A percentile compares a stretch with the other conserved stretches of the same genome.
Evolutionary conservation across 2,888 invertebrate genomes (phyloP).

Genomic region (Megamerina dolium): DNA sequence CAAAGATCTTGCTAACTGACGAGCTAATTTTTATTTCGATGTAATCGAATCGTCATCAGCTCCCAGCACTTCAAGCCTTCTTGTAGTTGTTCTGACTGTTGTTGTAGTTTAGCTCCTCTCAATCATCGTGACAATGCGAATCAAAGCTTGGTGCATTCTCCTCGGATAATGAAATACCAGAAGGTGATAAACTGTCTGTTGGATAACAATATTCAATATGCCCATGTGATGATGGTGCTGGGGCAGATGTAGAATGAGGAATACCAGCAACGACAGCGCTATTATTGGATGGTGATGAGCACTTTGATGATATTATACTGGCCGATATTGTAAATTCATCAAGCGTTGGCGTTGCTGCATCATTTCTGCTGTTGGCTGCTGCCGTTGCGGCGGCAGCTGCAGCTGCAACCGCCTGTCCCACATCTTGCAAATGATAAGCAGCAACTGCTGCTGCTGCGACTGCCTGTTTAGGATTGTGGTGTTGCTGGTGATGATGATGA

Average conservation of each 20-base stretch:
- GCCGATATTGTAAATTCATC: no score
- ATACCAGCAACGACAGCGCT: no score
- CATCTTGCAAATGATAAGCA: slow-evolving; percentile 36
- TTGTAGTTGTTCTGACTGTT: slow-evolving; percentile 1
- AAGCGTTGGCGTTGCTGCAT: slow-evolving; percentile 11
- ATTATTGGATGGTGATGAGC: slow-evolving; percentile 18
- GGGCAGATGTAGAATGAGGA: no score
- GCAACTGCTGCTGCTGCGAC: slow-evolving; percentile 35
- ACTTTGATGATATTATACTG: slow-evolving; percentile 10
- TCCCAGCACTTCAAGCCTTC: no score
- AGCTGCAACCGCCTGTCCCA: slow-evolving; percentile 25
- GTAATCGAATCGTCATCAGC: no score
- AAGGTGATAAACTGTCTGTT: slow-evolving; percentile 64
- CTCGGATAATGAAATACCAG: slow-evolving; percentile 65
- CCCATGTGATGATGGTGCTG: slow-evolving; percentile 14
- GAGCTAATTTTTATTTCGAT: no score
- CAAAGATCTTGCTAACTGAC: no score
- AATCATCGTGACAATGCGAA: slow-evolving; percentile 68
- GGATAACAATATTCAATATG: slow-evolving; percentile 57
- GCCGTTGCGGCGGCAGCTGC: slow-evolving; percentile 27
- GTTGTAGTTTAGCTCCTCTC: no score
- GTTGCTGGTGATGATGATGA: no score
- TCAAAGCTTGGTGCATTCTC: slow-evolving; percentile 62
- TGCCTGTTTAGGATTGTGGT: slow-evolving; percentile 20
- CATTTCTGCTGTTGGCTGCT: slow-evolving; percentile 27